Conservation (phyloP, 2,113 vertebrate genomes). For the Cricetomys ansorgei region DNA sequence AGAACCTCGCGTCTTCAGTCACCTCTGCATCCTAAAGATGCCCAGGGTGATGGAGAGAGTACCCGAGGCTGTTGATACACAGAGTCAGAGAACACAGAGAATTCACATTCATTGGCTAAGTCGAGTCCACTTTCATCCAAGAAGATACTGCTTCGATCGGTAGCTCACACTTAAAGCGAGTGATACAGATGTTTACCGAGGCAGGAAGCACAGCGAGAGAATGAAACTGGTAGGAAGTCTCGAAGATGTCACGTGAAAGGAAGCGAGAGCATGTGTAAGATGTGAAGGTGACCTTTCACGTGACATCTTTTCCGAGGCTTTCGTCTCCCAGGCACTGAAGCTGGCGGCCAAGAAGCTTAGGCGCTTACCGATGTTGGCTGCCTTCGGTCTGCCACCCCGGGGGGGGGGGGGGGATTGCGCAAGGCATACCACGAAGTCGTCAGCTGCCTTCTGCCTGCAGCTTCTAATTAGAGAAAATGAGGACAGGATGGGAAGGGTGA, state of each 20-base stretch:
- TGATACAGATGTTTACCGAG: too few relatives aligned
- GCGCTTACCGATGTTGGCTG: not conserved
- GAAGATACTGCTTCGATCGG: not conserved
- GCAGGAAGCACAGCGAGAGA: not conserved
- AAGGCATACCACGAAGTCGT: not conserved
- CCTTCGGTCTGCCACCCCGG: not conserved
- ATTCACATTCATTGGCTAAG: fast-evolving
- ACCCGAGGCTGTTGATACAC: not conserved
- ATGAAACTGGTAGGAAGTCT: not conserved
- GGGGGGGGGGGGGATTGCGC: too few relatives aligned
- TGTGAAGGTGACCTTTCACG: too few relatives aligned
- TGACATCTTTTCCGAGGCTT: not conserved
- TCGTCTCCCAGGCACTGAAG: not conserved
- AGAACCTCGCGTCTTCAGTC: fast-evolving
- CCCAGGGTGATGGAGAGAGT: not conserved
- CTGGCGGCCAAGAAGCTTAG: not conserved
- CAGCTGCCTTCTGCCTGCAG: not conserved
- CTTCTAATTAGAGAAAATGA: not conserved
- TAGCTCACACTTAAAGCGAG: not conserved
- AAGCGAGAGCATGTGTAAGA: too few relatives aligned
- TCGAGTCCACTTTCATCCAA: fast-evolving
- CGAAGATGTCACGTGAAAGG: not conserved
- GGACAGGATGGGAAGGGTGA: not conserved
- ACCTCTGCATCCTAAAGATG: not conserved
- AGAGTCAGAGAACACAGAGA: too few relatives aligned